Percentiles rank a stretch among this genome's conserved stretches.
These are phyloP conservation scores for Pollenia amentaria DNA, from an alignment of 2,888 invertebrate species.

Conservation along the genomic window DNA sequence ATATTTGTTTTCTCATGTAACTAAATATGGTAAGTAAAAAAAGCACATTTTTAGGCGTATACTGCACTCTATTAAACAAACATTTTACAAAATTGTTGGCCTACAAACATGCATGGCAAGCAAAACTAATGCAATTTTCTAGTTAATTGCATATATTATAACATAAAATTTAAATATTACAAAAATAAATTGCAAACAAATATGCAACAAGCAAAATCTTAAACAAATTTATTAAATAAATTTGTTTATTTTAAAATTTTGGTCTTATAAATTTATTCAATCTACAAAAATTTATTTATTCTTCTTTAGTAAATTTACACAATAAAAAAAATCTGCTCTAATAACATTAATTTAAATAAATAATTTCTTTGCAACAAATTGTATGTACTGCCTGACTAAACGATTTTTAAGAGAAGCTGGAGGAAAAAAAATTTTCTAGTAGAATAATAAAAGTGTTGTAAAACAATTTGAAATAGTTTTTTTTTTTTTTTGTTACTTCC, in stretches of 20 bases:
- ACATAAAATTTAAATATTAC: neutral
- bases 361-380: constrained; percentile 56
- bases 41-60: constrained; percentile 16
- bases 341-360: constrained; percentile 48
- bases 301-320: constrained; percentile 15
- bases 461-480: constrained; percentile 37
- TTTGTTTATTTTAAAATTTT: constrained; percentile 5
- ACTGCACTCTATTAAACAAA: neutral
- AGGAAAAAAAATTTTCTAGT: constrained; percentile 22
- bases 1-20: neutral
- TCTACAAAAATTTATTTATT: constrained; percentile 29
- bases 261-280: constrained; percentile 13
- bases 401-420: constrained; percentile 35
- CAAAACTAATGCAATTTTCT: neutral
- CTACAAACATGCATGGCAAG: constrained; percentile 12
- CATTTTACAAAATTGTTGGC: constrained; percentile 28
- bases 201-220: neutral
- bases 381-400: constrained; percentile 57
- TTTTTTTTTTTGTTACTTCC: constrained; percentile 17
- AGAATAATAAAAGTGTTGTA: constrained; percentile 20
- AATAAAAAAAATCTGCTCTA: constrained; percentile 20
- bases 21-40: neutral
- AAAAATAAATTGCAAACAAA: neutral
- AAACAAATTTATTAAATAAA: neutral
- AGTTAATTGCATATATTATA: neutral